Percentiles rank a stretch among this genome's conserved stretches.
These are phyloP conservation scores for Dynastes maya DNA, from an alignment of 2,888 invertebrate species.

Conservation along the genomic window DNA sequence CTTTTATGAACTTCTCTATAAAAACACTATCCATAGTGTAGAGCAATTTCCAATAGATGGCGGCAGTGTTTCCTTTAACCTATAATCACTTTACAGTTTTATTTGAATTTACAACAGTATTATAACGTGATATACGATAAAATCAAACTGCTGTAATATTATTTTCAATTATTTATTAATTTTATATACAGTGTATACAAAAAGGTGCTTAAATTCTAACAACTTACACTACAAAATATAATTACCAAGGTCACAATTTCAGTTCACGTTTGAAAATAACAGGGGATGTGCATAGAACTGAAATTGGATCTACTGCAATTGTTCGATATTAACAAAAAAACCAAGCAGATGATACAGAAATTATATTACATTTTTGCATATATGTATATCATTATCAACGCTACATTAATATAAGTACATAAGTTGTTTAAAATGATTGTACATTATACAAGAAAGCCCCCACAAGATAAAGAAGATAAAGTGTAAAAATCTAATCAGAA, in stretches of 20 bases:
- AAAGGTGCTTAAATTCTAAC: conserved; percentile 5
- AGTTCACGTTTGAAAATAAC: neutral
- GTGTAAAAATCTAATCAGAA: neutral
- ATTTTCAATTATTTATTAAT: conserved; percentile 34
- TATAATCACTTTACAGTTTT: too few species aligned
- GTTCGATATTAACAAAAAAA: neutral
- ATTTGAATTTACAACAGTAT: too few species aligned
- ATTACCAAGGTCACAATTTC: neutral
- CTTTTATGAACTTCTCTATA: too few species aligned
- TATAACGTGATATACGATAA: too few species aligned
- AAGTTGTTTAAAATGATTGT: conserved; percentile 5
- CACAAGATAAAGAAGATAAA: neutral
- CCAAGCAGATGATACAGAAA: conserved; percentile 16
- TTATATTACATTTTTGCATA: conserved; percentile 6
- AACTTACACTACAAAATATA: neutral
- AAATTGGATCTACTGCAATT: too few species aligned
- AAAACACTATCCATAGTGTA: too few species aligned
- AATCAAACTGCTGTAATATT: too few species aligned
- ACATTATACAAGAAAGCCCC: neutral
- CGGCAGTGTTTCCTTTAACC: too few species aligned
- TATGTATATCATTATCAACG: neutral
- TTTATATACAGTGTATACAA: conserved; percentile 45
- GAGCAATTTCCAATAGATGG: too few species aligned
- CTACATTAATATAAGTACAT: neutral
- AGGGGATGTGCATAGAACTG: neutral